Evolutionary conservation across 2,113 vertebrate species (phyloP).

Genomic region (Pagrus major): DNA sequence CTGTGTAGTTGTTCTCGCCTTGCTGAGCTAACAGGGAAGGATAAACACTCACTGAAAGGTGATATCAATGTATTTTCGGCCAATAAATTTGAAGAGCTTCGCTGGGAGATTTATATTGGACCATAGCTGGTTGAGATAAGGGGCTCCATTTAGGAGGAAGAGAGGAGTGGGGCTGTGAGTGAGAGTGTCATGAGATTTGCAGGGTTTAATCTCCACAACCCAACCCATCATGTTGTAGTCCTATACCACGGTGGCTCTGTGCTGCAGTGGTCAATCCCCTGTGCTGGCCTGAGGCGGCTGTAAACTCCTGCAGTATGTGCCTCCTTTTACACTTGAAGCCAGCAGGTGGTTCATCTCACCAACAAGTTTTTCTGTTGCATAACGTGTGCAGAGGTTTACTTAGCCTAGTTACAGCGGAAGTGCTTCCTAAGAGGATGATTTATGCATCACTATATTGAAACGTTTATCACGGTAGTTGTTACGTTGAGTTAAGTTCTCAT

Average conservation of each 20-base stretch:
- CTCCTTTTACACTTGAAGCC: slow-evolving; percentile 24
- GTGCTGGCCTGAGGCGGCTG: slow-evolving; percentile 8
- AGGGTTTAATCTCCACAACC: slow-evolving; percentile 34
- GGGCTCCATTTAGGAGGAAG: slow-evolving; percentile 29
- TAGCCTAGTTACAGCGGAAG: background rate
- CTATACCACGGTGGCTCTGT: background rate
- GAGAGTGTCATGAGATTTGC: slow-evolving; percentile 43
- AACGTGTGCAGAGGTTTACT: slow-evolving; percentile 4
- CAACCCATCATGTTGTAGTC: slow-evolving; percentile 7
- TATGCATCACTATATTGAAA: background rate
- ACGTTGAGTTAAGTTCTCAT: background rate
- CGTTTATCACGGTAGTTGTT: background rate
- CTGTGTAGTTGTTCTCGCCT: slow-evolving; percentile 39
- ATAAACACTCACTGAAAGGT: slow-evolving; percentile 53
- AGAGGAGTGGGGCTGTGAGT: slow-evolving; percentile 24
- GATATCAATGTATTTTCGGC: slow-evolving; percentile 44
- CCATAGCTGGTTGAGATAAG: slow-evolving; percentile 51
- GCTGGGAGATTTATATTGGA: slow-evolving; percentile 53
- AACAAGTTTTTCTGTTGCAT: slow-evolving; percentile 19
- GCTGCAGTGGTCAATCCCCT: background rate
- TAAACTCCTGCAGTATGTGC: slow-evolving; percentile 10
- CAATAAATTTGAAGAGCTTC: slow-evolving; percentile 37
- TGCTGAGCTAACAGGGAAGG: slow-evolving; percentile 11
- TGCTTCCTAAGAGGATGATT: background rate
- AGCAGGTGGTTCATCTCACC: slow-evolving; percentile 13